A percentile compares a stretch with the other conserved stretches of the same genome.
phyloP scores from a whole-genome alignment of 2,113 vertebrate species.

The Sphyrna mokarran region DNA sequence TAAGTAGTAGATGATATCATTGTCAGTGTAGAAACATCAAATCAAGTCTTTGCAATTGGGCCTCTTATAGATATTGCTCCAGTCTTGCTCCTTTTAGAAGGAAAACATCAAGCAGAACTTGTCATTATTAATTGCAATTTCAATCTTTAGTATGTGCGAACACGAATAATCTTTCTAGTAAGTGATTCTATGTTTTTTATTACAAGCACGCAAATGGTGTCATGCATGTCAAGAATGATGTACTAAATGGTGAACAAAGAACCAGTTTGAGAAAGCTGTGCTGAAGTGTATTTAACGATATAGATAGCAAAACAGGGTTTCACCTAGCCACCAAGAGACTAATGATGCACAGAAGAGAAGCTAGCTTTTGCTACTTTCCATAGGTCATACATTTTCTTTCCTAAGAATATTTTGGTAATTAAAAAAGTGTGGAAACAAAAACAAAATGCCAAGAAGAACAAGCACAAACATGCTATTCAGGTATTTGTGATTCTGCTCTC shows the following conservation, averaged over 20 bases:
- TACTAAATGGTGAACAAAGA: neutral
- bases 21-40: neutral
- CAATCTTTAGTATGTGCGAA: neutral
- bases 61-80: neutral
- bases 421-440: neutral
- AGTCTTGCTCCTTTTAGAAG: neutral
- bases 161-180: neutral
- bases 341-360: neutral
- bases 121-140: neutral
- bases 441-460: neutral
- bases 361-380: neutral
- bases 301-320: neutral
- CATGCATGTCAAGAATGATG: neutral
- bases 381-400: neutral
- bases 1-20: neutral
- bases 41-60: neutral
- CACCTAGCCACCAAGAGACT: neutral
- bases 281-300: neutral
- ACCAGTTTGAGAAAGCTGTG: neutral
- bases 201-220: neutral
- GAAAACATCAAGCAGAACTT: neutral
- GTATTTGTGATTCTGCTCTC: neutral
- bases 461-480: neutral
- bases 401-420: neutral
- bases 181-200: neutral